A percentile compares a stretch with the other conserved stretches of the same genome.
Conservation (phyloP, 2,113 vertebrate species). For the Egretta garzetta region DNA sequence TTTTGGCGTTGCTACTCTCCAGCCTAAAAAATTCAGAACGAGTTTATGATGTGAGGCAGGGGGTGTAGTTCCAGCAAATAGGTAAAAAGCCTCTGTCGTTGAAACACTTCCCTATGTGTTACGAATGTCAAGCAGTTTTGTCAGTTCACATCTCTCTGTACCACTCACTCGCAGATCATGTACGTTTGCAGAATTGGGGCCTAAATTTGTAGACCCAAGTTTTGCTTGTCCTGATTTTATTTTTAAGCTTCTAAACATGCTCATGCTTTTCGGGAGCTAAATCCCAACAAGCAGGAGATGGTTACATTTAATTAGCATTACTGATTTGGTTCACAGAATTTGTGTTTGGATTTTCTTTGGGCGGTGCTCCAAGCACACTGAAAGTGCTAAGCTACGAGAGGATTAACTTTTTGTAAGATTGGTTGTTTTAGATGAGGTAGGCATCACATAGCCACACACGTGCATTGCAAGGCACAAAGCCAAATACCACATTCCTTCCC, state of each 20-base stretch:
- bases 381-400: neutral
- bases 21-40: neutral
- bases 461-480: neutral
- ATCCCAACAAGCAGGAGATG: neutral
- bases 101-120: neutral
- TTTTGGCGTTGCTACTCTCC: neutral
- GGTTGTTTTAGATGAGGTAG: slow-evolving; percentile 9
- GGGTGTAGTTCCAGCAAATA: neutral
- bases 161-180: fast-evolving
- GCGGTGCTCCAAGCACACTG: neutral
- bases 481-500: neutral
- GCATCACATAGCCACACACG: neutral
- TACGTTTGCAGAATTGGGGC: neutral
- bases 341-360: neutral
- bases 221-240: neutral
- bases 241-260: neutral
- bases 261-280: neutral
- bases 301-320: neutral
- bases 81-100: neutral
- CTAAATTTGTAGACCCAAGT: neutral
- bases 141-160: neutral
- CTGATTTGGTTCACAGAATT: neutral
- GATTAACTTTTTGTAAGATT: slow-evolving; percentile 16
- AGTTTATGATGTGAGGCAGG: neutral
- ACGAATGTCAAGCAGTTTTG: neutral